Conservation (phyloP, 2,113 vertebrate genomes). For the Scolopax mira region DNA sequence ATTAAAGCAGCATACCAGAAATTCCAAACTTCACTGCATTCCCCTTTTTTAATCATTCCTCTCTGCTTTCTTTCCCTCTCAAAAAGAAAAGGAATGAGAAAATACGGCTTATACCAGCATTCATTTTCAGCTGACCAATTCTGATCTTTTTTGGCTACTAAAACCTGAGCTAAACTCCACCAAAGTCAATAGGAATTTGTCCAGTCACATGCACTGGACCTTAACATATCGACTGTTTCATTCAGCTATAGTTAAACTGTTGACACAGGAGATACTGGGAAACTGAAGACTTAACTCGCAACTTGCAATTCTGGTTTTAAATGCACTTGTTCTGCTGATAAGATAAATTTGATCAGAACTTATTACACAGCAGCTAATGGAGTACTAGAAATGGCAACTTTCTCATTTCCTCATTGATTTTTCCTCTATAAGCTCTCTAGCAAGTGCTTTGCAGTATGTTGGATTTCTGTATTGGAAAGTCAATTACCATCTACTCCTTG, state of each 20-base stretch:
- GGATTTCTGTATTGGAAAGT: background rate
- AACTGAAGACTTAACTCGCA: background rate
- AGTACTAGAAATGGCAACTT: background rate
- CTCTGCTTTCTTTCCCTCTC: background rate
- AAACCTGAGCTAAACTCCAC: background rate
- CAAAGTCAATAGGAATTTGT: background rate
- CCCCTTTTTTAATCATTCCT: too few relatives aligned
- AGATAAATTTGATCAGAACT: background rate
- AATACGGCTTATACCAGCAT: background rate
- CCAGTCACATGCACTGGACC: background rate
- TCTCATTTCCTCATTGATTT: slow-evolving; percentile 18
- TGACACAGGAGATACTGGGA: background rate
- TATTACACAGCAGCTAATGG: background rate
- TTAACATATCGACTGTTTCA: background rate
- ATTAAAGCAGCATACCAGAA: background rate
- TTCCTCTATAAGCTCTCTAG: background rate
- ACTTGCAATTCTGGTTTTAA: background rate
- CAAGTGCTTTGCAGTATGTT: background rate
- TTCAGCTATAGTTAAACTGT: background rate
- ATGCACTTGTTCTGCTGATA: background rate
- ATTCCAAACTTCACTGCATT: background rate
- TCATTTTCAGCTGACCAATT: background rate
- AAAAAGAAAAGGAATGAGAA: background rate
- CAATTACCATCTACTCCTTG: background rate
- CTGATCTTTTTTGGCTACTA: background rate